These are phyloP conservation scores for Aplidium turbinatum DNA, from an alignment of 23 tunicate species.

Conservation along the genomic window DNA sequence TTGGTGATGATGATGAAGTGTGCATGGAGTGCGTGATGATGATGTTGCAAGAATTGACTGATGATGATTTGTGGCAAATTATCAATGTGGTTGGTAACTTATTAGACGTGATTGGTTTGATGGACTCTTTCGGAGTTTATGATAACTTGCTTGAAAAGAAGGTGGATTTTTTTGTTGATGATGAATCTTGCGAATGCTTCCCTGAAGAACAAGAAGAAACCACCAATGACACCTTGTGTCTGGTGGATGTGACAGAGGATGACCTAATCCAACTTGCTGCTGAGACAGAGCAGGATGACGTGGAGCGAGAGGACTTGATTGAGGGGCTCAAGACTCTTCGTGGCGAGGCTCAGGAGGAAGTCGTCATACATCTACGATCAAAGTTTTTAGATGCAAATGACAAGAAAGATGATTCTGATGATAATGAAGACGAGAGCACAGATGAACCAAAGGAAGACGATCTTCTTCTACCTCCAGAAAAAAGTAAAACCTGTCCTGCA, in stretches of 20 bases:
- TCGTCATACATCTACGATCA: constrained; percentile 53
- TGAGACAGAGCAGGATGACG: constrained; percentile 76
- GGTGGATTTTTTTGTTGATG: constrained; percentile 6
- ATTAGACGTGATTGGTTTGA: constrained; percentile 16
- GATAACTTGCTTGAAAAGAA: constrained; percentile 1
- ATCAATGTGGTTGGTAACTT: constrained; percentile 35
- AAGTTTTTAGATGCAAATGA: constrained; percentile 42
- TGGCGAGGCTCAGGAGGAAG: constrained; percentile 52
- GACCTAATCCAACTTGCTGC: constrained; percentile 69
- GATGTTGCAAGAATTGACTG: constrained; percentile 30
- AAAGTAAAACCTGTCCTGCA: constrained; percentile 61
- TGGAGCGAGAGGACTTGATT: constrained; percentile 52
- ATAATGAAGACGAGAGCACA: constrained; percentile 23
- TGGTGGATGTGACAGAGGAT: constrained; percentile 73
- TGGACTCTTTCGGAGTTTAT: constrained; percentile 39
- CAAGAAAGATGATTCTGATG: constrained; percentile 16
- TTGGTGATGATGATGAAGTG: constrained; percentile 4
- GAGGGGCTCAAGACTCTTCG: constrained; percentile 63
- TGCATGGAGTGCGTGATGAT: constrained; percentile 13
- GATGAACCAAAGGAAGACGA: constrained; percentile 34
- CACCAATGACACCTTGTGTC: not conserved
- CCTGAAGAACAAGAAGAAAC: not conserved
- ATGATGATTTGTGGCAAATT: constrained; percentile 4
- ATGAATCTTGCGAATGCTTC: constrained; percentile 3
- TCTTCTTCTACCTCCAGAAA: constrained; percentile 55